phyloP scores from a whole-genome alignment of 2,797 vertebrate genomes.

The Spinibarbus caldwelli region DNA sequence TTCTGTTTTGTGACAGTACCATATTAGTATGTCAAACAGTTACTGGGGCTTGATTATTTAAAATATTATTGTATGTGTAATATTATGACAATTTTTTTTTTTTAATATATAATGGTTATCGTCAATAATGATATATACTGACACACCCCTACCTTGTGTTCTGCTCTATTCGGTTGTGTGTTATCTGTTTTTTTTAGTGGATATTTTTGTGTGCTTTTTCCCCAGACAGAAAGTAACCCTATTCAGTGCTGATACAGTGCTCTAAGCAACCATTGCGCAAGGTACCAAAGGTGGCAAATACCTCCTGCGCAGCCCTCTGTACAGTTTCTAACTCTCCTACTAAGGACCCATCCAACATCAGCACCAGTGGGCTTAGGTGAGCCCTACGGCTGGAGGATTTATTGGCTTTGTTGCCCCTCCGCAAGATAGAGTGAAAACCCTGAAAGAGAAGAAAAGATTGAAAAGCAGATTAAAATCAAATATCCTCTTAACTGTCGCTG shows the following conservation, averaged over 20 bases:
- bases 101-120: neutral
- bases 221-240: neutral
- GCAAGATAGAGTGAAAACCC: constrained; percentile 85
- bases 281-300: constrained; percentile 58
- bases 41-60: no score
- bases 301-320: constrained; percentile 86
- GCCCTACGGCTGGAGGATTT: constrained; percentile 72
- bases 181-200: neutral
- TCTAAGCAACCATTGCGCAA: neutral
- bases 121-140: neutral
- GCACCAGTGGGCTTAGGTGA: constrained; percentile 84
- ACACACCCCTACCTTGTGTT: neutral
- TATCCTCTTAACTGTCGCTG: neutral
- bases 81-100: neutral
- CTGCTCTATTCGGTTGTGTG: neutral
- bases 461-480: constrained; percentile 38
- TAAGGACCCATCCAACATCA: constrained; percentile 87
- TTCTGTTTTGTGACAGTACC: neutral
- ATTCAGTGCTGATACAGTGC: neutral
- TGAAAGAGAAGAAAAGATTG: constrained; percentile 65
- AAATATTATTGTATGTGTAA: neutral
- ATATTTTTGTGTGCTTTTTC: neutral
- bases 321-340: constrained; percentile 91
- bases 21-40: no score
- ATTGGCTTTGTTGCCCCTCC: constrained; percentile 67